A percentile compares a stretch with the other conserved stretches of the same genome.
Evolutionary conservation across 2,797 vertebrate genomes (phyloP).

Genomic region (Cuculus canorus): DNA sequence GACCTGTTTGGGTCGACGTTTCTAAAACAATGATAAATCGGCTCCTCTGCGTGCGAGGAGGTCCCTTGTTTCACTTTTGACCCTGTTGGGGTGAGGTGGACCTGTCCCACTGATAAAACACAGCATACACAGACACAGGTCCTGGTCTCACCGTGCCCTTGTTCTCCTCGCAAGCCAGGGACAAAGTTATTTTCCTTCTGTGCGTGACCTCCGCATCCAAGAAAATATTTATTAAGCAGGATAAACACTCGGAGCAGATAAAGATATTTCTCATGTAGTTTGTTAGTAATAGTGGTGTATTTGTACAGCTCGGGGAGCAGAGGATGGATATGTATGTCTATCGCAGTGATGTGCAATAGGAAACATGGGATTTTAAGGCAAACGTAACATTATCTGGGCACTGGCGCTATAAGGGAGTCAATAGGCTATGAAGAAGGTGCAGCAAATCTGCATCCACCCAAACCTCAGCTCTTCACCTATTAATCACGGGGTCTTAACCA

Average conservation of each 20-base stretch:
- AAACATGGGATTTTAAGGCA: rapidly evolving
- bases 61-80: neutral
- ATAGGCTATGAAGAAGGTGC: neutral
- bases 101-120: neutral
- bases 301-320: rapidly evolving
- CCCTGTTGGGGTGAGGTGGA: neutral
- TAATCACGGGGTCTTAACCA: conserved; percentile 67
- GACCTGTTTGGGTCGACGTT: neutral
- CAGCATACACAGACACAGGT: rapidly evolving
- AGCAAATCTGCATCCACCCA: neutral
- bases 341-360: rapidly evolving
- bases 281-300: rapidly evolving
- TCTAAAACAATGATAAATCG: conserved; percentile 28
- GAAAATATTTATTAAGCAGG: neutral
- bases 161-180: rapidly evolving
- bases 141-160: neutral
- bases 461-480: neutral
- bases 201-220: rapidly evolving
- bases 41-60: neutral
- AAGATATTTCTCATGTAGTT: neutral
- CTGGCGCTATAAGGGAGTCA: rapidly evolving
- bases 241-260: neutral
- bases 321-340: rapidly evolving
- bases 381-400: rapidly evolving
- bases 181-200: neutral